Evolutionary conservation across 2,113 vertebrate genomes (phyloP).

Genomic region (Lethenteron reissneri): DNA sequence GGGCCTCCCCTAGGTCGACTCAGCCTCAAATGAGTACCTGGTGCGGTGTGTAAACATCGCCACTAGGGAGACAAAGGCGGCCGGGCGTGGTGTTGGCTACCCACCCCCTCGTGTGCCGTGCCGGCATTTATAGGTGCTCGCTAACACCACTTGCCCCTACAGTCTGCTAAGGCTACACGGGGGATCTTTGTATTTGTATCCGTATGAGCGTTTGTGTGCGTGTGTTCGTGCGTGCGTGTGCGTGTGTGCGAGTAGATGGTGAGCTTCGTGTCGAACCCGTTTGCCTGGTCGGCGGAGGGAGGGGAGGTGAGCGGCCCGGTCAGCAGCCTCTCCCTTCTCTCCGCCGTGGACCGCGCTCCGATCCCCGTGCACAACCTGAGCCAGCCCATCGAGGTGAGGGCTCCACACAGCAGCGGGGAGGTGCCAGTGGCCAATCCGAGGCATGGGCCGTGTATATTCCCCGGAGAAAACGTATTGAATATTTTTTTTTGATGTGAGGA

Average conservation of each 20-base stretch:
- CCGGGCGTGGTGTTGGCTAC: background rate
- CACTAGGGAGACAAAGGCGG: background rate
- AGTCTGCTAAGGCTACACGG: background rate
- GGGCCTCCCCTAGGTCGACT: too few relatives aligned
- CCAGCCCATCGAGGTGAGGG: constrained; percentile 28
- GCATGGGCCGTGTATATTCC: background rate
- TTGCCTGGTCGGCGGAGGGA: constrained; percentile 11
- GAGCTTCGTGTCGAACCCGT: constrained; percentile 22
- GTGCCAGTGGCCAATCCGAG: background rate
- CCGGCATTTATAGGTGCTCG: background rate
- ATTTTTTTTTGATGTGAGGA: background rate
- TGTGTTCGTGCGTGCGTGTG: constrained; percentile 1
- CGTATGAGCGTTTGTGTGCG: background rate
- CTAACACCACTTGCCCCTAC: background rate
- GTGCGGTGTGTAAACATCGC: background rate
- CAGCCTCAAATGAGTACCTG: too few relatives aligned
- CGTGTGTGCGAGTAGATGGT: constrained; percentile 18
- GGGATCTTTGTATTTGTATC: background rate
- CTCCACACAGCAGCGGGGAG: background rate
- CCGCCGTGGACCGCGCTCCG: background rate
- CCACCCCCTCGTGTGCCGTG: background rate
- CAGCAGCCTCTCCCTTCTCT: constrained; percentile 18
- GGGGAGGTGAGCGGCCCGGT: constrained; percentile 22
- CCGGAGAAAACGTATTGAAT: background rate
- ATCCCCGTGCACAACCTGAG: constrained; percentile 19